Conservation (phyloP, 2,797 vertebrate species). For the Gallinago nigripennis region DNA sequence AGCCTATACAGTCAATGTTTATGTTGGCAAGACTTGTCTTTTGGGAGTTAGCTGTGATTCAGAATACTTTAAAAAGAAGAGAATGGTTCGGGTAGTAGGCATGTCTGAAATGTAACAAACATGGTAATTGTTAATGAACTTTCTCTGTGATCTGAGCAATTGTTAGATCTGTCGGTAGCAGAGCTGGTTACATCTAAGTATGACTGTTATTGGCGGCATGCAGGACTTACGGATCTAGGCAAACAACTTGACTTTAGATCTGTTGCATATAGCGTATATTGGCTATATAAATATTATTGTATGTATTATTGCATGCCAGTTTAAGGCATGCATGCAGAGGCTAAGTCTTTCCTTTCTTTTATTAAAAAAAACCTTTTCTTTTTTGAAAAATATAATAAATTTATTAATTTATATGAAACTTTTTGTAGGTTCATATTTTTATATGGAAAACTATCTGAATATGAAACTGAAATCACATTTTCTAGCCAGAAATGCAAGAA, state of each 20-base stretch:
- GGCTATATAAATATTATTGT: background rate
- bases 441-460: background rate
- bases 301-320: background rate
- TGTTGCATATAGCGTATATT: background rate
- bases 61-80: background rate
- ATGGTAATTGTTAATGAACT: background rate
- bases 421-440: background rate
- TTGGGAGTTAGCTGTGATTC: background rate
- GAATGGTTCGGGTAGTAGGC: background rate
- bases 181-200: background rate
- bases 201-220: background rate
- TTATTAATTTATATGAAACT: background rate
- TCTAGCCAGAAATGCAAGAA: background rate
- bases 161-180: background rate
- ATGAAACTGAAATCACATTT: background rate
- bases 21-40: background rate
- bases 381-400: background rate
- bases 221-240: background rate
- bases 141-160: background rate
- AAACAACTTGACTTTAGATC: background rate
- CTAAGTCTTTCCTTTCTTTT: background rate
- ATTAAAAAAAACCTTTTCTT: background rate
- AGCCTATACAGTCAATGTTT: background rate
- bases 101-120: background rate
- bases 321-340: background rate